Percentiles rank a stretch among this genome's conserved stretches.
These are phyloP conservation scores for Microtus richardsoni DNA, from an alignment of 2,113 vertebrate species.

Conservation along the genomic window DNA sequence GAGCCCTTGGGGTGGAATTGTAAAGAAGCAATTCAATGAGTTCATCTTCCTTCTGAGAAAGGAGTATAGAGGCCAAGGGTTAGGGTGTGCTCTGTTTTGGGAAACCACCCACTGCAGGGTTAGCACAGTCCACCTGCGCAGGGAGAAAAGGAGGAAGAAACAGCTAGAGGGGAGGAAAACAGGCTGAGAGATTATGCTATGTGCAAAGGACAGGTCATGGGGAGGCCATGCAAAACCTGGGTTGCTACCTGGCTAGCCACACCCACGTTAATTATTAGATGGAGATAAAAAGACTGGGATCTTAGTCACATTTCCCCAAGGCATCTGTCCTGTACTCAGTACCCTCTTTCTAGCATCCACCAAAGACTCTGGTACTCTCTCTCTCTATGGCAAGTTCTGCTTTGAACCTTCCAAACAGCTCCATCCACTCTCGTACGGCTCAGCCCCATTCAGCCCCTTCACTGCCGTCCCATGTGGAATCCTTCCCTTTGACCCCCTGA, in stretches of 20 bases:
- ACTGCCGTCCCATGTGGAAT: background rate
- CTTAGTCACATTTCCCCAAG: background rate
- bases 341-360: background rate
- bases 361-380: background rate
- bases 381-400: background rate
- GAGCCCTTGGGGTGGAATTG: slow-evolving; percentile 35
- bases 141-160: background rate
- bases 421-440: background rate
- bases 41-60: slow-evolving; percentile 26
- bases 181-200: background rate
- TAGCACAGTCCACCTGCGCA: background rate
- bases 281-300: background rate
- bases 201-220: background rate
- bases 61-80: background rate
- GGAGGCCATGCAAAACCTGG: background rate
- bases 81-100: slow-evolving; percentile 4
- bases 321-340: no score
- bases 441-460: background rate
- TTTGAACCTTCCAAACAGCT: background rate
- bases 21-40: slow-evolving; percentile 23
- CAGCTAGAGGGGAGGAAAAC: background rate
- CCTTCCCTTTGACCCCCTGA: background rate
- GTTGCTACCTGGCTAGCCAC: background rate
- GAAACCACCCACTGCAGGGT: background rate
- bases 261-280: background rate